Evolutionary conservation across 2,888 invertebrate species (phyloP).

Genomic region (Drosophila prostipennis): DNA sequence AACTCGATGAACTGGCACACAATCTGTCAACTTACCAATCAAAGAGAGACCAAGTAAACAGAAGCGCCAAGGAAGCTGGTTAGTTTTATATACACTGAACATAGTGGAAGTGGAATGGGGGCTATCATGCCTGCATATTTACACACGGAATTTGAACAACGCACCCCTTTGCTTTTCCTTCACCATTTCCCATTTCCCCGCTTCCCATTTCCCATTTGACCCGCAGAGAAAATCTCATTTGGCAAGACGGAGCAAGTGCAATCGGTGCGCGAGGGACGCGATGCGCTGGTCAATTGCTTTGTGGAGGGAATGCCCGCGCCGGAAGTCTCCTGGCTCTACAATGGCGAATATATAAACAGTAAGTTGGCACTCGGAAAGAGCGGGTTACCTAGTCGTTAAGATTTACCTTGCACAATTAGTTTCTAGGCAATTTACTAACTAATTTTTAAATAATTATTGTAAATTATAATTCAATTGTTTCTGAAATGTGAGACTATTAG

Average conservation of each 20-base stretch:
- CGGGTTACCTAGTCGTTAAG: no score
- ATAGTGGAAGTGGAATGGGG: no score
- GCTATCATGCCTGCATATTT: conserved; percentile 41
- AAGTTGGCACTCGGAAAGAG: conserved; percentile 49
- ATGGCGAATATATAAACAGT: conserved; percentile 84
- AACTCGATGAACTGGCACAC: conserved; percentile 29
- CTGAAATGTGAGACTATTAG: no score
- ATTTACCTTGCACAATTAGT: no score
- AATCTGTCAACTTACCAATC: conserved; percentile 31
- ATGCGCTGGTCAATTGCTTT: conserved; percentile 84
- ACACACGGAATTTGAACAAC: conserved; percentile 28
- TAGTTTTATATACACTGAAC: not conserved
- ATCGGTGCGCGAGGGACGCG: conserved; percentile 85
- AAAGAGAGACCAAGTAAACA: conserved; percentile 34
- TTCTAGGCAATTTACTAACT: no score
- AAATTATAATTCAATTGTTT: no score
- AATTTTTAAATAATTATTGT: no score
- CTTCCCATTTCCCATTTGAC: conserved; percentile 13
- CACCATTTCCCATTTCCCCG: not conserved
- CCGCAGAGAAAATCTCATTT: conserved; percentile 86
- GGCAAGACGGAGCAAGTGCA: conserved; percentile 85
- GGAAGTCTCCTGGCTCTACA: conserved; percentile 84
- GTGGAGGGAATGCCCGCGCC: conserved; percentile 85
- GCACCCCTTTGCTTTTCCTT: not conserved
- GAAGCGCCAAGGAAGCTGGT: conserved; percentile 20